Evolutionary conservation across 2,797 vertebrate species (phyloP).

Genomic region (Pseudopleuronectes americanus): DNA sequence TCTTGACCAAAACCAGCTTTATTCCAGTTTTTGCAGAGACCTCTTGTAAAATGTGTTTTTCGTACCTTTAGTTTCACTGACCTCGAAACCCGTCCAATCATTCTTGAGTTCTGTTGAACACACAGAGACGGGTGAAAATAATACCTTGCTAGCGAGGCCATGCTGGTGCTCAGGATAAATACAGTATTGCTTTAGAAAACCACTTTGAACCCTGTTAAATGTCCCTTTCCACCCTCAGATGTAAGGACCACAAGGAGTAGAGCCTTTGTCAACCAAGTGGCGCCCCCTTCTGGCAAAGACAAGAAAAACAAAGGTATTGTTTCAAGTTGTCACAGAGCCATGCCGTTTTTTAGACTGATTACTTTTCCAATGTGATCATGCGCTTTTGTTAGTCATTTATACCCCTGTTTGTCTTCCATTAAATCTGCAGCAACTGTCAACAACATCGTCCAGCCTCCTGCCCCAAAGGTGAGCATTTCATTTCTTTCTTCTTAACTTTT

Average conservation of each 20-base stretch:
- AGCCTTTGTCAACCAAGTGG: conserved; percentile 44
- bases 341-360: not conserved
- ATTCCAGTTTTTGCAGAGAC: too few relatives aligned
- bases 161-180: not conserved
- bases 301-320: conserved; percentile 60
- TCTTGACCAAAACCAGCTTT: too few relatives aligned
- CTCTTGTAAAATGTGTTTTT: too few relatives aligned
- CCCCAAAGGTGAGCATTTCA: conserved; percentile 41
- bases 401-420: not conserved
- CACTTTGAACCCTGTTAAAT: not conserved
- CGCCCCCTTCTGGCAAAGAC: conserved; percentile 42
- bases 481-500: not conserved
- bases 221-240: conserved; percentile 31
- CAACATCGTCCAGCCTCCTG: not conserved
- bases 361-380: not conserved
- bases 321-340: not conserved
- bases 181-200: fast-evolving
- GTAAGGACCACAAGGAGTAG: conserved; percentile 66
- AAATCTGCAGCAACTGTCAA: conserved; percentile 10
- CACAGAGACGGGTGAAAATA: too few relatives aligned
- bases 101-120: too few relatives aligned
- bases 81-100: too few relatives aligned
- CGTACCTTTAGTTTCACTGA: too few relatives aligned
- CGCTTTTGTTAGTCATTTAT: not conserved
- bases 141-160: too few relatives aligned